Evolutionary conservation across 2,888 invertebrate species (phyloP).

Genomic region (Reticulitermes lucifugus): DNA sequence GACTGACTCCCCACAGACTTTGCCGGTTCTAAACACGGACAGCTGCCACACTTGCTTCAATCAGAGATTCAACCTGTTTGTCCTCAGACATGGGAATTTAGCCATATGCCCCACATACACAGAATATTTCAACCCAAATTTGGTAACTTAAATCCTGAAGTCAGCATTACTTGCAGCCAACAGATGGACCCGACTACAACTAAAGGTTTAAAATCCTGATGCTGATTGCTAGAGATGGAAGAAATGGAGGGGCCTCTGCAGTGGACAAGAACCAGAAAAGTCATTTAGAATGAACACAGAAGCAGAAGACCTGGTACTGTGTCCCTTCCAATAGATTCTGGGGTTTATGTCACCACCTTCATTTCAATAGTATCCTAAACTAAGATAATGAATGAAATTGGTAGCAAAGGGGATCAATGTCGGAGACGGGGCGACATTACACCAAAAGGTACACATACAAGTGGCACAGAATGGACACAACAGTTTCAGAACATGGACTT

Average conservation of each 20-base stretch:
- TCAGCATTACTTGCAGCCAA: not conserved
- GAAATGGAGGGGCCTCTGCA: not conserved
- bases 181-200: not conserved
- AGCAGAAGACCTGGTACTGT: not conserved
- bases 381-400: conserved; percentile 48
- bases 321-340: conserved; percentile 13
- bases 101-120: not conserved
- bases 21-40: not conserved
- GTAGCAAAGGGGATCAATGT: conserved; percentile 44
- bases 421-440: conserved; percentile 51
- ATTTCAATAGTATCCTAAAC: conserved; percentile 45
- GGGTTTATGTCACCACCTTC: conserved; percentile 17
- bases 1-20: conserved; percentile 13
- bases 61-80: too few relatives aligned
- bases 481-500: conserved; percentile 53
- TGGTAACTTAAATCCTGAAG: not conserved
- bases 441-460: conserved; percentile 53
- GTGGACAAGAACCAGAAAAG: conserved; percentile 13
- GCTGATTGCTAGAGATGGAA: not conserved
- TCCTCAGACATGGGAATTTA: not conserved
- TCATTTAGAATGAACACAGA: not conserved
- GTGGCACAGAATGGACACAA: conserved; percentile 53
- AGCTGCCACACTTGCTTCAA: not conserved
- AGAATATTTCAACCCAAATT: too few relatives aligned
- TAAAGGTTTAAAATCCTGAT: too few relatives aligned